Base-by-base conservation (phyloP, 2,797 vertebrate genomes). In the Poeciliopsis gracilis region DNA sequence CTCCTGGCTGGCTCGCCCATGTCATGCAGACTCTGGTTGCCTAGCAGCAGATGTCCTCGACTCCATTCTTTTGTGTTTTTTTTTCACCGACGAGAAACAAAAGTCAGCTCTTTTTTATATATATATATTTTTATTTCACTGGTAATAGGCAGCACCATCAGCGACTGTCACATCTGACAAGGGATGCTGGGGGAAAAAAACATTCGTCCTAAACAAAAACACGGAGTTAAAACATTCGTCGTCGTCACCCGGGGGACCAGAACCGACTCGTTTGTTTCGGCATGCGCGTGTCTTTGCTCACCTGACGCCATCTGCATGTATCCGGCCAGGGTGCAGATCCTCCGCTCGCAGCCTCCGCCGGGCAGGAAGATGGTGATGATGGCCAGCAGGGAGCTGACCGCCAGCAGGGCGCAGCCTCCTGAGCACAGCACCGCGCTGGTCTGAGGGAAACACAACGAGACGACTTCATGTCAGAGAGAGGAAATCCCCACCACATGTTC, bases 271-370 rank as follows among this genome's bases (percentile, higher is more conserved):
- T n/a, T 28, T 38, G 38, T 79, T 47, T 76, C n/a, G 46, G 18
- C 47, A 11, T 69, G 77, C 30, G 57, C 47, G 5, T 79, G 41
- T 81, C 53, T 55, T 43, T n/a, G 94, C 97, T 91, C 75, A 97
- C 97, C 97, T 93, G 97, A 92, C 43, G 97, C 97, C 92, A 97
- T 97, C 95, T 98, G 97, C 96, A 97, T 97, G 96, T 98, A 98
- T 79, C 97, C 97, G 16, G 97, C 97, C 93, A 98, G 94, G 77
- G 97, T 97, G 94, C 97, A 98, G 89, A 97, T 88, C 93, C 96
- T 92, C 87, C 96, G 94, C 94, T 98, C 97, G 25, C 97, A 98
- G 87, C 95, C 94, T 92, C 97, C 97, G 0, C 96, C 84, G 77
- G 97, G 97, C 92, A 98, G 95, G 93, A 98, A 97, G 89, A 98